A percentile compares a stretch with the other conserved stretches of the same genome.
These are phyloP conservation scores for Sebastes trivittatus DNA, from an alignment of 2,797 vertebrate species.

Conservation along the genomic window DNA sequence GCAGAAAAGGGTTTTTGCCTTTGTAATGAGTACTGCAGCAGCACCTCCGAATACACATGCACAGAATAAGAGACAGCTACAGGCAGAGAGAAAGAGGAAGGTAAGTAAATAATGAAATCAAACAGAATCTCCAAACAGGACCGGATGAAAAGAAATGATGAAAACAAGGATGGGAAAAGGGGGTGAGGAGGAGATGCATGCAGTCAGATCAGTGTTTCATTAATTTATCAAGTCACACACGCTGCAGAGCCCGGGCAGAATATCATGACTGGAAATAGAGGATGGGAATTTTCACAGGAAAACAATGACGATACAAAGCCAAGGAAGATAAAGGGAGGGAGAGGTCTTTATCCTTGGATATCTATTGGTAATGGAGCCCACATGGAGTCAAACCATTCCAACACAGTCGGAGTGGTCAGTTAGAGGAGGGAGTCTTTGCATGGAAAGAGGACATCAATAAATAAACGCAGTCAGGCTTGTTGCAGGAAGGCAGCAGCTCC, in stretches of 20 bases:
- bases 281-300: conserved; percentile 22
- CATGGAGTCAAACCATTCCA: neutral
- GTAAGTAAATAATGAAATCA: conserved; percentile 46
- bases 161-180: conserved; percentile 21
- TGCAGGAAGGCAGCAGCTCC: neutral
- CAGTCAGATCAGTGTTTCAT: conserved; percentile 30
- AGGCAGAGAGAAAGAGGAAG: neutral
- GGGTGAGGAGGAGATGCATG: neutral
- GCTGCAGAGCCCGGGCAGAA: conserved; percentile 10
- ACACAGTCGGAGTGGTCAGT: neutral
- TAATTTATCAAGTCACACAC: conserved; percentile 26
- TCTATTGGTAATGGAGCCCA: conserved; percentile 32
- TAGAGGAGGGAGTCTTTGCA: neutral
- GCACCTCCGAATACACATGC: conserved; percentile 14
- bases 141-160: conserved; percentile 37
- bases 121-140: conserved; percentile 42
- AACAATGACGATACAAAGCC: conserved; percentile 36
- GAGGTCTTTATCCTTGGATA: conserved; percentile 34
- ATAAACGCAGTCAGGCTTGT: conserved; percentile 3
- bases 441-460: conserved; percentile 24
- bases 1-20: conserved; percentile 11
- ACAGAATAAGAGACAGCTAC: conserved; percentile 4
- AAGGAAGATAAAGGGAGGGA: conserved; percentile 3
- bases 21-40: conserved; percentile 39
- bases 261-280: conserved; percentile 12